These are phyloP conservation scores for Maniola jurtina DNA, from an alignment of 1,140 invertebrate species.

Conservation along the genomic window DNA sequence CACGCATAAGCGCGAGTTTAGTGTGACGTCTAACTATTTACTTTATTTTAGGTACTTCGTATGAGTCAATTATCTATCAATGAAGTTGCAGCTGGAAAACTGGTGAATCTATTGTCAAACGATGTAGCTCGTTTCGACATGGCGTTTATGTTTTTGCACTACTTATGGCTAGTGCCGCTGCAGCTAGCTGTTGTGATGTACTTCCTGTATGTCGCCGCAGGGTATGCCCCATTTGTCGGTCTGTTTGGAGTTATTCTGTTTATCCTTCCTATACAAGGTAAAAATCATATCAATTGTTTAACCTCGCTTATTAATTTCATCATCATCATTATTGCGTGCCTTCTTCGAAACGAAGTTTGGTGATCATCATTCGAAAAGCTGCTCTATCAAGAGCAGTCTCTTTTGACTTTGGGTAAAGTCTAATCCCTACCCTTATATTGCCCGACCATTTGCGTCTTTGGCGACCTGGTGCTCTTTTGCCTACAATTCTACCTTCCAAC, in stretches of 20 bases:
- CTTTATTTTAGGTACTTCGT: conserved; percentile 76
- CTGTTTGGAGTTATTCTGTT: conserved; percentile 81
- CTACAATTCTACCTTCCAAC: too few relatives aligned
- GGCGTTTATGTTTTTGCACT: conserved; percentile 81
- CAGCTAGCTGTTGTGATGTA: conserved; percentile 80
- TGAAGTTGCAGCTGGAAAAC: conserved; percentile 87
- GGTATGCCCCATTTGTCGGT: conserved; percentile 83
- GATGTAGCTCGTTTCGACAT: conserved; percentile 85
- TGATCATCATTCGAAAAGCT: too few relatives aligned
- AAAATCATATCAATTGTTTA: not conserved
- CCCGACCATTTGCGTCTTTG: too few relatives aligned
- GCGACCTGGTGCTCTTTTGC: too few relatives aligned
- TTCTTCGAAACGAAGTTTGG: too few relatives aligned
- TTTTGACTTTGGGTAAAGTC: too few relatives aligned
- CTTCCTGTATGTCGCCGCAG: conserved; percentile 85
- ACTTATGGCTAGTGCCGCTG: conserved; percentile 85
- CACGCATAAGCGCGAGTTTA: not conserved
- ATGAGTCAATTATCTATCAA: conserved; percentile 83
- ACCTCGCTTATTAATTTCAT: too few relatives aligned
- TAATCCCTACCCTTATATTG: too few relatives aligned
- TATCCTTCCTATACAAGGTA: conserved; percentile 84
- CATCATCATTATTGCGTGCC: too few relatives aligned
- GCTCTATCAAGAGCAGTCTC: too few relatives aligned
- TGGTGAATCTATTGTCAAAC: conserved; percentile 92
- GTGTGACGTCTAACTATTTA: not conserved